A percentile compares a stretch with the other conserved stretches of the same genome.
These are phyloP conservation scores for Microctenopoma stevenorrisi DNA, from an alignment of 2,797 vertebrate species.

Conservation along the genomic window DNA sequence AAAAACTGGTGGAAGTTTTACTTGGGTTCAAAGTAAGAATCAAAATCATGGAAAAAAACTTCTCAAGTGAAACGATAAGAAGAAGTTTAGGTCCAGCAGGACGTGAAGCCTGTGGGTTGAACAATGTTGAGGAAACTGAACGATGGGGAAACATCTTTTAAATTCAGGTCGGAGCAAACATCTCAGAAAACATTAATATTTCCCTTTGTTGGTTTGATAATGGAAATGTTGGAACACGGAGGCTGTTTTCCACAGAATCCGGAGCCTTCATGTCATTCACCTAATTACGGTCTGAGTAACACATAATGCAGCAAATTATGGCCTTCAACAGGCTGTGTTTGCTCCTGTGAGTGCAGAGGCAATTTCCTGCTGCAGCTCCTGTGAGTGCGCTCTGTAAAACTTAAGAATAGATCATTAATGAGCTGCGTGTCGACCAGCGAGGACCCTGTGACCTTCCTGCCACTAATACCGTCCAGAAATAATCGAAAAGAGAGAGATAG, in stretches of 20 bases:
- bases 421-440: no score
- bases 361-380: constrained; percentile 4
- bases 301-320: constrained; percentile 34
- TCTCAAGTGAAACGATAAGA: background rate
- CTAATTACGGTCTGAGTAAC: constrained; percentile 12
- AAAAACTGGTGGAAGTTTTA: background rate
- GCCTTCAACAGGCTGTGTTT: constrained; percentile 11
- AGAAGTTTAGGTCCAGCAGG: background rate
- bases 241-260: constrained; percentile 1
- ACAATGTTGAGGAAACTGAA: background rate
- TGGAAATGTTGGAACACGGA: background rate
- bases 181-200: constrained; percentile 4
- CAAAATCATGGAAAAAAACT: background rate
- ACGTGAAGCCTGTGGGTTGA: background rate
- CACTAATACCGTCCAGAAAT: no score
- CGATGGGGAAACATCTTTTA: constrained; percentile 10
- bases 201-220: constrained; percentile 11
- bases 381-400: background rate
- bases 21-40: background rate
- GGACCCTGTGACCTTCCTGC: no score
- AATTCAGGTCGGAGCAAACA: background rate
- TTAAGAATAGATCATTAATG: background rate
- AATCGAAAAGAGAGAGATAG: no score
- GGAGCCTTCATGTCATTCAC: constrained; percentile 22
- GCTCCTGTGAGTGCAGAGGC: constrained; percentile 3